Percentiles rank a stretch among this genome's conserved stretches.
Evolutionary conservation across 2,888 invertebrate species (phyloP).

Genomic region (Tanytarsus gracilentus): DNA sequence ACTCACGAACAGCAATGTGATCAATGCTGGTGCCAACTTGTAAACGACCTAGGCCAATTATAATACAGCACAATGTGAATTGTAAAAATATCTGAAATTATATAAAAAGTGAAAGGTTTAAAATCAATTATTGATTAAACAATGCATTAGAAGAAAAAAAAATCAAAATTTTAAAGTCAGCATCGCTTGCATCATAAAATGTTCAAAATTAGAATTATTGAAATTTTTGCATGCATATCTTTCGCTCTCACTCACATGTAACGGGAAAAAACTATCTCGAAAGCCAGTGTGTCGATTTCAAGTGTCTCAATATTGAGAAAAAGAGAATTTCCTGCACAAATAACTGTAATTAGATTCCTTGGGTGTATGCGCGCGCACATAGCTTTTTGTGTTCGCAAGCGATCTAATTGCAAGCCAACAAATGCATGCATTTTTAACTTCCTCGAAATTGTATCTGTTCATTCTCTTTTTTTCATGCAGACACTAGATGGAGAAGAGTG

Average conservation of each 20-base stretch:
- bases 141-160: conserved; percentile 1
- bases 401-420: conserved; percentile 25
- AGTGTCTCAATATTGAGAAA: neutral
- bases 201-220: too few relatives aligned
- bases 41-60: conserved; percentile 5
- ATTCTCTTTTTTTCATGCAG: conserved; percentile 2
- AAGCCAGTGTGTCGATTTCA: too few relatives aligned
- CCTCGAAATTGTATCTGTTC: conserved; percentile 21
- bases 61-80: too few relatives aligned
- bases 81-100: neutral
- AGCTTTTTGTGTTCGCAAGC: neutral
- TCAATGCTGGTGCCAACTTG: neutral
- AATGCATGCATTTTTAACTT: conserved; percentile 14
- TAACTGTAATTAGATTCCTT: conserved; percentile 25
- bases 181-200: neutral
- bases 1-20: neutral
- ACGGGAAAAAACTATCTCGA: too few relatives aligned
- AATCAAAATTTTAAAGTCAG: neutral
- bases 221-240: too few relatives aligned
- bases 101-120: neutral
- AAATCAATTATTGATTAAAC: neutral
- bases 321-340: conserved; percentile 13
- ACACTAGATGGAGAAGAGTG: neutral
- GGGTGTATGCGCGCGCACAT: too few relatives aligned
- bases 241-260: too few relatives aligned